Base-by-base conservation (phyloP, 2,797 vertebrate genomes). In the Propithecus perrieri region DNA sequence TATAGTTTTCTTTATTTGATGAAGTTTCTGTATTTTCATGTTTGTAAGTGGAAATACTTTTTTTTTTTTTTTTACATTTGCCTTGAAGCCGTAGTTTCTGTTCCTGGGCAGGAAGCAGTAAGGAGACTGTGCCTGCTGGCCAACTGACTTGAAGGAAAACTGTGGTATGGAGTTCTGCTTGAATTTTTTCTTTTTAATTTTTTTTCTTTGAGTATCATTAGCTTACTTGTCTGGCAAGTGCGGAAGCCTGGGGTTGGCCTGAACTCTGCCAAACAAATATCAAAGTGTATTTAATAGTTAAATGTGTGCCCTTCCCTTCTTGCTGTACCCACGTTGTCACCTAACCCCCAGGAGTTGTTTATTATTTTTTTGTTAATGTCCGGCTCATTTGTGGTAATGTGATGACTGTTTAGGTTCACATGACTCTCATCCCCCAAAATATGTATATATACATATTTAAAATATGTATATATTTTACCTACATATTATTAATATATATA, bases 41-140 rank as follows among this genome's bases (percentile, higher is more conserved):
- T 98, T 98, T 97, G 91, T 97, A 94, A 95, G 85, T 96, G 98
- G 97, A 98, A 98, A 96, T 97, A 98, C 98, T 97, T 98, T 98
- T 97, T 98, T 97, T 97, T 89, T 98, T 75, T 69, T 97, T 71
- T 78, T 46, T 48, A 26, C 97, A 98, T 98, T 98, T 99, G 97
- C 98, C 97, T 98, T 94, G 97, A 98, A 98, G 98, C 98, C 98
- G 98, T 99, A 98, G 98, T 98, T 98, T 98, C 98, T 98, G 98
- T 98, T 98, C 97, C 96, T 97, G 94, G 97, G 95, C 53, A 55
- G 53, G 53, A 55, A 55, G 22, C 53, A 94, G 98, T 98, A 94
- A 85, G 96, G 97, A 95, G 98, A 98, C 92, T 55, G 96, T 98
- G 98, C 97, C 97, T 97, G 98, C 98, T 94, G 95, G 96, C 97